Evolutionary conservation across 2,888 invertebrate genomes (phyloP), one percentile per base, ranked within the genome.

Genomic region (Branchellion lobata): DNA sequence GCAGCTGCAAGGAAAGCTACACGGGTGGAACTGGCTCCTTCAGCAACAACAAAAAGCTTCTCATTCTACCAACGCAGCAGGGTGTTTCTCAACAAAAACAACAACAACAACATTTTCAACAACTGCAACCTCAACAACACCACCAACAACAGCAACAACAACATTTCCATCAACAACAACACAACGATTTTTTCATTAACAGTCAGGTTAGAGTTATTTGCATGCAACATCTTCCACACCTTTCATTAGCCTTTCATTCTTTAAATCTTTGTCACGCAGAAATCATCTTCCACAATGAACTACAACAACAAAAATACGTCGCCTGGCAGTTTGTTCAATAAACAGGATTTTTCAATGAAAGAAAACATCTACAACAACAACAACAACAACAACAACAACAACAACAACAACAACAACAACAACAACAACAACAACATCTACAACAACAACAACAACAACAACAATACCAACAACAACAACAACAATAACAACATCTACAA

Each of bases 1-100:
- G 29, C 72, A 36, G 24, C 72, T 40, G 27, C 40, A 72, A 72
- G 36, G 33, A 72, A 27, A 36, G n/a, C 72, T 36, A 47, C n/a
- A 57, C 11, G 3, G 5, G 61, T 24, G 21, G 61, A 5, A 57
- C 3, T 18, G 61, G 24, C 21, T 24, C 21, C n/a, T 57, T 57
- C 21, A 3, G 61, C n/a, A 57, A 57, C 61, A 57, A 57, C 24
- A 57, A 57, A 5, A 57, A n/a, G n/a, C 14, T 24, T 5, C 8
- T n/a, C 8, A 57, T 5, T 5, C 61, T 57, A 57, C 27, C 27
- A 53, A 0, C 11, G 2, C 24, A 75, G 14, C 53, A 31, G 24
- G 11, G 36, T n/a, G n/a, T n/a, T n/a, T n/a, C n/a, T n/a, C 69
- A 21, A 24, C 33, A 31, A 69, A 11, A 27, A 69, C 65, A 27